A percentile compares a stretch with the other conserved stretches of the same genome.
phyloP scores from a whole-genome alignment of 2,888 invertebrate species.

The Drosophila heteroneura region DNA sequence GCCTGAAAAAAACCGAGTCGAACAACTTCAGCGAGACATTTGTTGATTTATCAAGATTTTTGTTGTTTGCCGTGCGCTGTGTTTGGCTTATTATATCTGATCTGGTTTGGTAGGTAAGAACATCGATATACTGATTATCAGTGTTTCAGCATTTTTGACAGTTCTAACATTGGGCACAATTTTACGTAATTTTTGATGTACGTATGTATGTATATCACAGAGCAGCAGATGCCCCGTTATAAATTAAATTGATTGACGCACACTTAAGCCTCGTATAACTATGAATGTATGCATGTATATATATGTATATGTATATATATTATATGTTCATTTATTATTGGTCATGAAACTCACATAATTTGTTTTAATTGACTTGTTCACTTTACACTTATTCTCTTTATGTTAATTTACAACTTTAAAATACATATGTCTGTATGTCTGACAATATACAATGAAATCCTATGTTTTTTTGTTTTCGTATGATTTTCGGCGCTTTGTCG shows the following conservation, averaged over 20 bases:
- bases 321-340: slow-evolving; percentile 21
- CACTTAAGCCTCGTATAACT: slow-evolving; percentile 22
- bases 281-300: neutral
- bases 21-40: slow-evolving; percentile 20
- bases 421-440: slow-evolving; percentile 11
- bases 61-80: slow-evolving; percentile 17
- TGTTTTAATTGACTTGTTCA: slow-evolving; percentile 63
- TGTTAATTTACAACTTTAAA: slow-evolving; percentile 14
- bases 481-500: slow-evolving; percentile 42
- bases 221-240: slow-evolving; percentile 25
- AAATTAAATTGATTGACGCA: slow-evolving; percentile 57
- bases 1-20: slow-evolving; percentile 15
- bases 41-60: slow-evolving; percentile 9
- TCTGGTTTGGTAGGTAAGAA: slow-evolving; percentile 13
- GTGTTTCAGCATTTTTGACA: slow-evolving; percentile 8
- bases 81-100: slow-evolving; percentile 9
- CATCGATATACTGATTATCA: slow-evolving; percentile 3
- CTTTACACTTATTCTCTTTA: slow-evolving; percentile 46
- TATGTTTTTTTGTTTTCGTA: slow-evolving; percentile 23
- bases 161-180: slow-evolving; percentile 23
- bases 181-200: slow-evolving; percentile 57
- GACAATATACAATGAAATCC: slow-evolving; percentile 11
- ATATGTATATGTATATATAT: slow-evolving; percentile 6
- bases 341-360: slow-evolving; percentile 55
- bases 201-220: slow-evolving; percentile 29